Conservation (phyloP, 2,113 vertebrate species). For the Cnemophilus loriae region DNA sequence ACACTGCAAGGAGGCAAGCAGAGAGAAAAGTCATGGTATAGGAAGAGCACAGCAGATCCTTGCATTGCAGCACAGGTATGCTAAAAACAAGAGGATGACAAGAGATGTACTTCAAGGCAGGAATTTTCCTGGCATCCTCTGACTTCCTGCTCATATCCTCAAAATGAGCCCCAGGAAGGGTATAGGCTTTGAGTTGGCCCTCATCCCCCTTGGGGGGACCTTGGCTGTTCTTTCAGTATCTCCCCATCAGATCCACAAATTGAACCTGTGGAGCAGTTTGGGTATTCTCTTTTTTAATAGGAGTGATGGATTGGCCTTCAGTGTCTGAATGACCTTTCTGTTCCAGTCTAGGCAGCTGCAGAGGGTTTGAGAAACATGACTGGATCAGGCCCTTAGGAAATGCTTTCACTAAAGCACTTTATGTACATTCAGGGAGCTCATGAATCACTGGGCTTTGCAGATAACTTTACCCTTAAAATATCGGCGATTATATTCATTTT, state of each 20-base stretch:
- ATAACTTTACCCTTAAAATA: constrained; percentile 30
- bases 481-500: constrained; percentile 10
- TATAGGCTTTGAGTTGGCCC: not conserved
- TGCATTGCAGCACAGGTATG: not conserved
- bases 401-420: constrained; percentile 42
- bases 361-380: constrained; percentile 33
- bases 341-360: constrained; percentile 39
- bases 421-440: not conserved
- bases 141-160: not conserved
- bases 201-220: not conserved
- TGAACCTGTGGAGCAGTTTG: constrained; percentile 32
- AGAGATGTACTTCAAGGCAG: not conserved
- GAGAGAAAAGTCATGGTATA: not conserved
- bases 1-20: not conserved
- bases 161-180: not conserved
- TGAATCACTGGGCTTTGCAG: constrained; percentile 39
- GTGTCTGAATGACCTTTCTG: constrained; percentile 65
- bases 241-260: not conserved
- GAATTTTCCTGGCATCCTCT: not conserved
- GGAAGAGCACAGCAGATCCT: not conserved
- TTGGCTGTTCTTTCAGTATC: not conserved
- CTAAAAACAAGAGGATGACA: not conserved
- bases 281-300: constrained; percentile 54
- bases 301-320: constrained; percentile 61
- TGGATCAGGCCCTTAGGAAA: constrained; percentile 62